Evolutionary conservation across 2,888 invertebrate genomes (phyloP).

Genomic region (Nezara viridula): DNA sequence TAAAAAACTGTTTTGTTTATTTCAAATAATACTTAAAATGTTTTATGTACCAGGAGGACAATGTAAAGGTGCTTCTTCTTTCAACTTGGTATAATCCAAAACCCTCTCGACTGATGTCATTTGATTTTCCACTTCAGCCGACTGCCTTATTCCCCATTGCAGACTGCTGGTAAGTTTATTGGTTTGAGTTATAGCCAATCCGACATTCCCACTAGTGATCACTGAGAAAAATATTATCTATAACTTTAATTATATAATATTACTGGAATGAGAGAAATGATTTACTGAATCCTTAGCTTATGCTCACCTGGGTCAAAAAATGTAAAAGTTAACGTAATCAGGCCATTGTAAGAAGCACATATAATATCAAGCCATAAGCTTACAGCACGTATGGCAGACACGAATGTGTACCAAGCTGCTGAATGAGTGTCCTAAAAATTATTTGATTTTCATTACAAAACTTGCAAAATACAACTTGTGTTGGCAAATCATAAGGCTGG

Average conservation of each 20-base stretch:
- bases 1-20: not conserved
- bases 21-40: not conserved
- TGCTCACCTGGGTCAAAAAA: slow-evolving; percentile 68
- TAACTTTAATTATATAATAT: too few species aligned
- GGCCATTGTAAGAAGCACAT: slow-evolving; percentile 86
- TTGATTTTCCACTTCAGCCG: slow-evolving; percentile 71
- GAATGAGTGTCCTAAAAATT: slow-evolving; percentile 78
- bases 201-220: slow-evolving; percentile 69
- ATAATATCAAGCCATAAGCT: slow-evolving; percentile 93
- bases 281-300: not conserved
- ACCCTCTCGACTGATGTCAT: slow-evolving; percentile 80
- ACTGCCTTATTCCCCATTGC: slow-evolving; percentile 74
- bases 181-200: slow-evolving; percentile 70
- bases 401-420: slow-evolving; percentile 91
- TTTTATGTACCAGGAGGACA: slow-evolving; percentile 57
- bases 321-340: slow-evolving; percentile 89
- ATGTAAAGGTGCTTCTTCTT: slow-evolving; percentile 70
- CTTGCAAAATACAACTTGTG: too few species aligned
- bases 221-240: slow-evolving; percentile 1
- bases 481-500: too few species aligned
- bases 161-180: slow-evolving; percentile 72
- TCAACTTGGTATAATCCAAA: slow-evolving; percentile 77
- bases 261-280: not conserved
- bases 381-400: slow-evolving; percentile 91
- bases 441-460: not conserved